phyloP scores from a whole-genome alignment of 2,888 invertebrate species.

The Drosophila melanosoma region DNA sequence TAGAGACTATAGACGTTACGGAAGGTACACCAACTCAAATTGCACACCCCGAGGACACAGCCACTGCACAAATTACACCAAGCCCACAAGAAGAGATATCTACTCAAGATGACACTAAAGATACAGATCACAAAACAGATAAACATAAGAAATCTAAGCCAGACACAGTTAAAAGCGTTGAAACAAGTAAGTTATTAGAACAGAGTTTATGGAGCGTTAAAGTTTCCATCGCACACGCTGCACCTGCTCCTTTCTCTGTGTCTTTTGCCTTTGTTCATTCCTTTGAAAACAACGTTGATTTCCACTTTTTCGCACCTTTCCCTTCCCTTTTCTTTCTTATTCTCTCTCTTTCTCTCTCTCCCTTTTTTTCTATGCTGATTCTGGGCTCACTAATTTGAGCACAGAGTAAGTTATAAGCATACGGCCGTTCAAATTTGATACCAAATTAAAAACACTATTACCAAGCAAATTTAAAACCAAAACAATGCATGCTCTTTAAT shows the following conservation, averaged over 20 bases:
- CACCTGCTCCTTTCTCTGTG: constrained; percentile 62
- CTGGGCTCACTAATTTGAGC: constrained; percentile 34
- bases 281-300: constrained; percentile 58
- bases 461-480: constrained; percentile 15
- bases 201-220: constrained; percentile 64
- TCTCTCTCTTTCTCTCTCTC: constrained; percentile 33
- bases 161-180: constrained; percentile 75
- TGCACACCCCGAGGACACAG: constrained; percentile 82
- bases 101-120: constrained; percentile 82
- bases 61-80: constrained; percentile 85
- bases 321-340: constrained; percentile 39
- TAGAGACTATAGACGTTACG: constrained; percentile 62
- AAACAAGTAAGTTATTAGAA: constrained; percentile 85
- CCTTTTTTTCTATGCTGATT: constrained; percentile 16
- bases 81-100: constrained; percentile 82
- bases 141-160: constrained; percentile 84
- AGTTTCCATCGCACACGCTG: constrained; percentile 55
- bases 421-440: constrained; percentile 11
- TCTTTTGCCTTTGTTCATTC: constrained; percentile 63
- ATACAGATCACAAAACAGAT: constrained; percentile 84
- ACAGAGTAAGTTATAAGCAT: constrained; percentile 10
- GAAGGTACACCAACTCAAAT: constrained; percentile 68
- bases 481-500: constrained; percentile 34
- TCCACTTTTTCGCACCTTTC: constrained; percentile 49
- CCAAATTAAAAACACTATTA: constrained; percentile 30